Evolutionary conservation across 2,888 invertebrate genomes (phyloP).

Genomic region (Exocentrus adspersus): DNA sequence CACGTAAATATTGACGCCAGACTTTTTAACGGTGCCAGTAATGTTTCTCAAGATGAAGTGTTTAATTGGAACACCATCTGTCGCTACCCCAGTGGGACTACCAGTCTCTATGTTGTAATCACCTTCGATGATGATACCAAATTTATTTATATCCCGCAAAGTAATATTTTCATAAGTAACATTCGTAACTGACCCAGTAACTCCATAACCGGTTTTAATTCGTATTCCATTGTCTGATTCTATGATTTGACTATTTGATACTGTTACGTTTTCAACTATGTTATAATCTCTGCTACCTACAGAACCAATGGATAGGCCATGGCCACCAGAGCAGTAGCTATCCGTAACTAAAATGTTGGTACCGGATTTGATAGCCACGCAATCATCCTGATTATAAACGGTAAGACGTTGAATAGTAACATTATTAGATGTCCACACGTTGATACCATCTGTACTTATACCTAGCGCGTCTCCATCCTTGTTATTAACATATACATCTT

Average conservation of each 20-base stretch:
- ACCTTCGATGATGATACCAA: neutral
- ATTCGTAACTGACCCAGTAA: neutral
- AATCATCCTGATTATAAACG: neutral
- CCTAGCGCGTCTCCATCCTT: neutral
- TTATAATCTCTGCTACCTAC: neutral
- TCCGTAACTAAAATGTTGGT: neutral
- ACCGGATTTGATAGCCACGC: constrained; percentile 3
- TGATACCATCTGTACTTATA: neutral
- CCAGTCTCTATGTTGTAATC: neutral
- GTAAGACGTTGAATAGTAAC: neutral
- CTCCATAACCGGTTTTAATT: neutral
- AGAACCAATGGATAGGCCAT: neutral
- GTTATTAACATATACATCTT: neutral
- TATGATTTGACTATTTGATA: neutral
- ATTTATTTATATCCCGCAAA: neutral
- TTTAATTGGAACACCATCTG: neutral
- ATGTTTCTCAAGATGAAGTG: neutral
- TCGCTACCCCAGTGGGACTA: neutral
- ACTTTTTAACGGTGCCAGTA: neutral
- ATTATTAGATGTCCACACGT: neutral
- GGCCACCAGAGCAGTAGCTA: neutral
- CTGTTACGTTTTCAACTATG: neutral
- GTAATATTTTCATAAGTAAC: neutral
- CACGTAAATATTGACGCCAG: neutral
- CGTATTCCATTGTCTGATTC: neutral